These are phyloP conservation scores for Gnathonemus echidnorhynchus DNA, from an alignment of 2,113 vertebrate species.

Conservation along the genomic window DNA sequence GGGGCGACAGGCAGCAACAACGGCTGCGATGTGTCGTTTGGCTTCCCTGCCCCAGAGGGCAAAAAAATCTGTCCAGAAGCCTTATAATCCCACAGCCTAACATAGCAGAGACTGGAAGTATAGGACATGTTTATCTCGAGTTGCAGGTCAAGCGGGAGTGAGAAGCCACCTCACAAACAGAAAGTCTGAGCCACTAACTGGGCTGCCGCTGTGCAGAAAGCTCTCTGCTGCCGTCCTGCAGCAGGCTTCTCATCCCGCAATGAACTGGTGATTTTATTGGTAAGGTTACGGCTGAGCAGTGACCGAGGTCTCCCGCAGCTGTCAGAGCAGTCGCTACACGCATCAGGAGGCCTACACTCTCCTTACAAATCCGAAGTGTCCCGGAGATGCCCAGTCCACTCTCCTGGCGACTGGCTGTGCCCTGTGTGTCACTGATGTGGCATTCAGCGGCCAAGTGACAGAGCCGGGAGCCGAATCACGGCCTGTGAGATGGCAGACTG, in stretches of 20 bases:
- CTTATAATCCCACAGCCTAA: background rate
- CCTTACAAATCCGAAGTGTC: background rate
- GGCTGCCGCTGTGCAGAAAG: background rate
- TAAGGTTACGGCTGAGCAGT: background rate
- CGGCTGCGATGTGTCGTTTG: background rate
- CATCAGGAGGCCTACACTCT: background rate
- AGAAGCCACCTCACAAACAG: background rate
- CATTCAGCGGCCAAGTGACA: background rate
- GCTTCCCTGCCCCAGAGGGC: background rate
- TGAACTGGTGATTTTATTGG: background rate
- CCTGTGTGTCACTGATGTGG: background rate
- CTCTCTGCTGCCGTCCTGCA: background rate
- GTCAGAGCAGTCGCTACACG: background rate
- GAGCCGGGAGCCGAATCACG: background rate
- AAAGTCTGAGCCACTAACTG: background rate
- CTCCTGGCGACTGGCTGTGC: background rate
- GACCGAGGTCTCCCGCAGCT: background rate
- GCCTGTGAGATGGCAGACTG: background rate
- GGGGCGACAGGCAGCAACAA: conserved; percentile 26
- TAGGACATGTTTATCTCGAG: background rate
- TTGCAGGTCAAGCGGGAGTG: background rate
- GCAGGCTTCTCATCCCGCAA: background rate
- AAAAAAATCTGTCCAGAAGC: background rate
- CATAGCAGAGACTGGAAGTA: background rate
- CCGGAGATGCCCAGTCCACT: background rate